Base-by-base conservation (phyloP, 1,140 invertebrate genomes). In the Psix sp. region DNA sequence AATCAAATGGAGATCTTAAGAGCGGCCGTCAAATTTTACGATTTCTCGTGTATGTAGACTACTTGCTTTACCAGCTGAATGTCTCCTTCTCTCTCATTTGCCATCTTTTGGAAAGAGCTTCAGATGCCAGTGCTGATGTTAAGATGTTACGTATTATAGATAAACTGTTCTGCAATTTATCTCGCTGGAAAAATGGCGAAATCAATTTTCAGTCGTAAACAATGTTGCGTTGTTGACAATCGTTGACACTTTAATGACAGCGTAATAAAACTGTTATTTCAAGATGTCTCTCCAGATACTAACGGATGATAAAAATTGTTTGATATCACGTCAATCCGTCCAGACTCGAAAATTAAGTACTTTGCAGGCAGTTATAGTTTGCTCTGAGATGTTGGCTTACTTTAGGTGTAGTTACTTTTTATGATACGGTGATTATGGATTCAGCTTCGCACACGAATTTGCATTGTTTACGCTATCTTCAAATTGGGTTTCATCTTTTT, bases 1-100 rank as follows among this genome's bases (percentile, higher is more conserved):
- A 60, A 73, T 66, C 60, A 66, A 73, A 73, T 66, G 31, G 40
- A 56, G 60, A 66, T 66, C 60, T 66, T 73, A 60, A 60, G 48
- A 54, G 54, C 21, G 31, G 42, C 36, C 54, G 54, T 73, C 54
- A 73, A 66, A 73, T 73, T 73, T 73, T 73, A 73, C 56, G 70
- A 66, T 65, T 73, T 31, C 42, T 35, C 21, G 51, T 31, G 59
- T 52, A 66, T 59, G 60, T 65, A 59, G 51, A 63, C 59, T 51
- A 38, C 39, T 57, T 43, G 42, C 31, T 33, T 48, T 66, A 43
- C 54, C 46, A 20, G 11, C 51, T 21, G 20, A 24, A 4, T 24
- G 26, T 14, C 15, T 26, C 39, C 16, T 26, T 11, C 16, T 51
- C 39, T 14, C 33, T 10, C 35, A 31, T 15, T 57, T 40, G 18